phyloP scores from a whole-genome alignment of 1,140 invertebrate genomes.

The Ladona fulva region DNA sequence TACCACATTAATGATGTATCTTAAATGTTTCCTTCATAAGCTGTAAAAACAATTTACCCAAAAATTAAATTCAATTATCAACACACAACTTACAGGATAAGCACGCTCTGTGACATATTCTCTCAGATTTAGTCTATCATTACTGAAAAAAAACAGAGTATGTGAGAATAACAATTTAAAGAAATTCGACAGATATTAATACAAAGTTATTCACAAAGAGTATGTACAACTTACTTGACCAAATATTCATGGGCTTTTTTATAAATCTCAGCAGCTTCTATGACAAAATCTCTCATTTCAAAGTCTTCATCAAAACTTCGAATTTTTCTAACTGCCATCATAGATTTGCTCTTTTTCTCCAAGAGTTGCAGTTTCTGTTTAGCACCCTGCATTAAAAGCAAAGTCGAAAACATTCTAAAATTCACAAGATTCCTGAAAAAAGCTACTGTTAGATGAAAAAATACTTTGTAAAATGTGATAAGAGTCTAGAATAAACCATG shows the following conservation, averaged over 20 bases:
- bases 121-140: slow-evolving; percentile 59
- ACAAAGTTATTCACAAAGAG: slow-evolving; percentile 3
- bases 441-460: no score
- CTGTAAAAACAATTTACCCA: slow-evolving; percentile 17
- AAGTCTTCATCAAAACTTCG: slow-evolving; percentile 79
- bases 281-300: slow-evolving; percentile 54
- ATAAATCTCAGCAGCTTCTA: slow-evolving; percentile 74
- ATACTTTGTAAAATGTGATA: no score
- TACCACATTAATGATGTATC: no score
- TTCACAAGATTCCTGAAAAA: no score
- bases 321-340: slow-evolving; percentile 76
- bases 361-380: slow-evolving; percentile 71
- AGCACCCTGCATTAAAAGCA: slow-evolving; percentile 49
- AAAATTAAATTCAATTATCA: slow-evolving; percentile 11
- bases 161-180: slow-evolving; percentile 12
- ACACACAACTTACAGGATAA: slow-evolving; percentile 54
- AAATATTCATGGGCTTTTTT: slow-evolving; percentile 75
- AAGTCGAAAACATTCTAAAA: background rate
- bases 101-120: slow-evolving; percentile 77
- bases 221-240: slow-evolving; percentile 39
- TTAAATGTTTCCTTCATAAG: no score
- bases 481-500: no score
- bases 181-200: slow-evolving; percentile 10
- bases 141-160: slow-evolving; percentile 34
- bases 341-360: slow-evolving; percentile 79